Percentiles rank a stretch among this genome's conserved stretches.
Evolutionary conservation across 2,797 vertebrate species (phyloP).

Genomic region (Micropoecilia bifurca): DNA sequence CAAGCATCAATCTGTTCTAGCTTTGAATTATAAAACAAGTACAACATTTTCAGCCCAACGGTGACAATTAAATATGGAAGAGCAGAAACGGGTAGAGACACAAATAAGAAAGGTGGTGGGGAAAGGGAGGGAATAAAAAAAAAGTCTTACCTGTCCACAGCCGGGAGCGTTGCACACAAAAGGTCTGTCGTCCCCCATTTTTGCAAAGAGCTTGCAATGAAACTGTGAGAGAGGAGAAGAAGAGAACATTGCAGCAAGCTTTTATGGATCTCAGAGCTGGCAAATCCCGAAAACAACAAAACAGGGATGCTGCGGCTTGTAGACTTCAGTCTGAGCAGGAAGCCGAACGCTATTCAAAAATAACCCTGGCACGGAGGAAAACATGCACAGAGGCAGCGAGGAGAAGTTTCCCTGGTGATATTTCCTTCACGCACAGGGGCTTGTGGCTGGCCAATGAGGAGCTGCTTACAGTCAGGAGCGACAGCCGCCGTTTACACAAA

Average conservation of each 20-base stretch:
- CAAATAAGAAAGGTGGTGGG: slow-evolving; percentile 32
- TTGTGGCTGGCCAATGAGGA: slow-evolving; percentile 77
- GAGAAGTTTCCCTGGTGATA: slow-evolving; percentile 86
- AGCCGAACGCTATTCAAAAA: slow-evolving; percentile 82
- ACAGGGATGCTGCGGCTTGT: slow-evolving; percentile 77
- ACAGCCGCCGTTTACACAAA: slow-evolving; percentile 69
- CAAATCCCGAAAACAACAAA: slow-evolving; percentile 73
- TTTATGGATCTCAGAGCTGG: slow-evolving; percentile 56
- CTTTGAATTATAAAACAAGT: slow-evolving; percentile 2
- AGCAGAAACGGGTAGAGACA: not conserved
- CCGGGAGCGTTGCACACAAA: slow-evolving; percentile 96
- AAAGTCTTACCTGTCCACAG: slow-evolving; percentile 94
- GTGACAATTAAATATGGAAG: not conserved
- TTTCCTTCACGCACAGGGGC: slow-evolving; percentile 81
- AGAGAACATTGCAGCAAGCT: slow-evolving; percentile 79
- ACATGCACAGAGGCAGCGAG: slow-evolving; percentile 77
- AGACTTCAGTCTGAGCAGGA: slow-evolving; percentile 78
- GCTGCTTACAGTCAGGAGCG: slow-evolving; percentile 49
- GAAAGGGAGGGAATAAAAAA: not conserved
- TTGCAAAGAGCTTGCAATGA: slow-evolving; percentile 86
- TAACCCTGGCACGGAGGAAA: slow-evolving; percentile 81
- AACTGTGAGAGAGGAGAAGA: slow-evolving; percentile 83
- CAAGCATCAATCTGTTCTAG: slow-evolving; percentile 5
- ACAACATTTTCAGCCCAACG: not conserved
- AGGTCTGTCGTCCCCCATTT: slow-evolving; percentile 98